Evolutionary conservation across 2,797 vertebrate genomes (phyloP).

Genomic region (Lophius americanus): DNA sequence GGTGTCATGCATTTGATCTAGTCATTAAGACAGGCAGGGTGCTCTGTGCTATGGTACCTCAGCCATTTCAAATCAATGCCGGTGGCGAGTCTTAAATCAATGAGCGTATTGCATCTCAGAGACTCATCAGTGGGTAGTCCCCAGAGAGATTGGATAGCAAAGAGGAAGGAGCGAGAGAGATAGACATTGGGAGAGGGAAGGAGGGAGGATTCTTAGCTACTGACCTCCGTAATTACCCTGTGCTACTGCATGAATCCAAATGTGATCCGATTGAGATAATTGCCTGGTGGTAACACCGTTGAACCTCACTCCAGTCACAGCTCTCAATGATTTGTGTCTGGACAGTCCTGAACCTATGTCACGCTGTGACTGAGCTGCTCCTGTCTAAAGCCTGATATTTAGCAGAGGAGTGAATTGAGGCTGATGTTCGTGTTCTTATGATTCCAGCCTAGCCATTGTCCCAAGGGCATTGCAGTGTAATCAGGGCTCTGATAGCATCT

Average conservation of each 20-base stretch:
- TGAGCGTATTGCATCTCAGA: constrained; percentile 79
- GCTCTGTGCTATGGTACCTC: constrained; percentile 68
- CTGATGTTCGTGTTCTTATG: constrained; percentile 77
- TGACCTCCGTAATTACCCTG: constrained; percentile 82
- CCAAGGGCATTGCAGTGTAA: constrained; percentile 78
- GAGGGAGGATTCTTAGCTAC: constrained; percentile 59
- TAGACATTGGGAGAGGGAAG: constrained; percentile 42
- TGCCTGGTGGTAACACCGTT: constrained; percentile 75
- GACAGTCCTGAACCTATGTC: constrained; percentile 53
- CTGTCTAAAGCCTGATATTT: constrained; percentile 60
- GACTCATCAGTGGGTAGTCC: constrained; percentile 78
- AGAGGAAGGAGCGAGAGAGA: constrained; percentile 43
- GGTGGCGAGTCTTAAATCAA: constrained; percentile 81
- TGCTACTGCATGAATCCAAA: constrained; percentile 80
- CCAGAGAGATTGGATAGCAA: constrained; percentile 60
- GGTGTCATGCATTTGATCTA: constrained; percentile 80
- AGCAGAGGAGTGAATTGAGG: constrained; percentile 72
- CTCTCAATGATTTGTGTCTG: constrained; percentile 44
- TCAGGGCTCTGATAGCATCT: constrained; percentile 83
- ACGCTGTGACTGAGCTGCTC: constrained; percentile 48
- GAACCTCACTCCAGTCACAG: constrained; percentile 64
- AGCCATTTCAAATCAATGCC: constrained; percentile 82
- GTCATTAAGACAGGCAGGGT: constrained; percentile 76
- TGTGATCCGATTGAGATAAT: constrained; percentile 81
- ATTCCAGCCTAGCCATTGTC: constrained; percentile 72